Conservation (phyloP, 2,113 vertebrate species). For the Amphiprion ocellaris region DNA sequence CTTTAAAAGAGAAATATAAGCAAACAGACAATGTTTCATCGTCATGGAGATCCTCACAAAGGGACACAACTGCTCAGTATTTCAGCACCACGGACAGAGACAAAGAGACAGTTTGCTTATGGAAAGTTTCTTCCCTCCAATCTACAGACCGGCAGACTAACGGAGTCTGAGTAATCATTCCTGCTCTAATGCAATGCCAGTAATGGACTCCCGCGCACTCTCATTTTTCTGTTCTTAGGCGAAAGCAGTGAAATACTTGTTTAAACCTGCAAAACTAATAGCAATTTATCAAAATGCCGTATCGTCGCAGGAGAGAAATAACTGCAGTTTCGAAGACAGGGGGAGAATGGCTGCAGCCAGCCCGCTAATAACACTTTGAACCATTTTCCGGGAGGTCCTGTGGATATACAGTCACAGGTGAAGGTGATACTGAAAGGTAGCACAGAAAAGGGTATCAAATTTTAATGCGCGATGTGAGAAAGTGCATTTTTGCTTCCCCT, state of each 20-base stretch:
- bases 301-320: neutral
- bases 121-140: neutral
- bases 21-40: neutral
- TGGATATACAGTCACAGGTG: conserved; percentile 3
- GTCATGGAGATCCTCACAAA: conserved; percentile 23
- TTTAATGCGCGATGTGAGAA: conserved; percentile 52
- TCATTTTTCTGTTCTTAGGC: neutral
- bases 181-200: too few species aligned
- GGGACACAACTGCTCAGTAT: neutral
- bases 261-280: neutral
- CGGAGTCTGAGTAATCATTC: too few species aligned
- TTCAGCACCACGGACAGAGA: conserved; percentile 47
- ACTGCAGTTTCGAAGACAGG: neutral
- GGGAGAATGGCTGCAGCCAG: neutral
- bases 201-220: neutral
- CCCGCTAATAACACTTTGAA: neutral
- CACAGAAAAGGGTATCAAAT: conserved; percentile 36
- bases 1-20: neutral
- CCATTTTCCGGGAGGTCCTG: neutral
- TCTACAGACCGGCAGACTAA: too few species aligned
- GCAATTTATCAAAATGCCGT: neutral
- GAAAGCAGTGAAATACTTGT: neutral
- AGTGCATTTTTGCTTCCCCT: conserved; percentile 37
- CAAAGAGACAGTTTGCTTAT: neutral
- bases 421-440: conserved; percentile 42